Conservation (phyloP, 2,888 invertebrate species). For the Agrotis clavis region DNA sequence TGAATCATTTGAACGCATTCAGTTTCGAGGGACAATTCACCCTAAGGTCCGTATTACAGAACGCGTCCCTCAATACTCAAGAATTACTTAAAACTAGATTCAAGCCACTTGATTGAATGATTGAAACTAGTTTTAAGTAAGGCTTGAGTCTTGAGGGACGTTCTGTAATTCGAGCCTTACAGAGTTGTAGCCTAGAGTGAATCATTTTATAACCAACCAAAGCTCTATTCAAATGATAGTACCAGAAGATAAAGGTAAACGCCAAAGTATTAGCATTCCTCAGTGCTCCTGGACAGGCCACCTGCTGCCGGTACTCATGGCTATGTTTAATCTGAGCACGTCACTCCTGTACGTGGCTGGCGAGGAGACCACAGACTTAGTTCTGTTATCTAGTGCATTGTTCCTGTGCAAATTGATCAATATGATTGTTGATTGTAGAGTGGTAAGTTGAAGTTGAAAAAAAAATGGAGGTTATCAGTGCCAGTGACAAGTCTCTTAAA, state of each 20-base stretch:
- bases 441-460: neutral
- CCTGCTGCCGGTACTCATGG: conserved; percentile 28
- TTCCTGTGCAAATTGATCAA: neutral
- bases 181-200: neutral
- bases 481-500: too few relatives aligned
- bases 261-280: conserved; percentile 43
- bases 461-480: too few relatives aligned
- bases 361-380: conserved; percentile 5
- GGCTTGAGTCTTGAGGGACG: too few relatives aligned
- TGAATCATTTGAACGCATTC: too few relatives aligned
- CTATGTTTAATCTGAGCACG: conserved; percentile 50
- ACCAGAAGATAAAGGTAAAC: conserved; percentile 28
- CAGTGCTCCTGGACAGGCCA: conserved; percentile 22
- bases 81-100: too few relatives aligned
- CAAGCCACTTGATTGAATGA: too few relatives aligned
- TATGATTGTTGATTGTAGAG: neutral
- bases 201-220: neutral
- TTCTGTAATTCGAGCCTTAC: too few relatives aligned
- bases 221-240: conserved; percentile 4
- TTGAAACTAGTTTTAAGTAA: too few relatives aligned
- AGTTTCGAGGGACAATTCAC: too few relatives aligned
- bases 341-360: conserved; percentile 31
- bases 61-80: too few relatives aligned
- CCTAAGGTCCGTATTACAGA: too few relatives aligned
- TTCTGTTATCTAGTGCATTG: neutral